Conservation (phyloP, 2,888 invertebrate genomes). For the Phyto melanocephala region DNA sequence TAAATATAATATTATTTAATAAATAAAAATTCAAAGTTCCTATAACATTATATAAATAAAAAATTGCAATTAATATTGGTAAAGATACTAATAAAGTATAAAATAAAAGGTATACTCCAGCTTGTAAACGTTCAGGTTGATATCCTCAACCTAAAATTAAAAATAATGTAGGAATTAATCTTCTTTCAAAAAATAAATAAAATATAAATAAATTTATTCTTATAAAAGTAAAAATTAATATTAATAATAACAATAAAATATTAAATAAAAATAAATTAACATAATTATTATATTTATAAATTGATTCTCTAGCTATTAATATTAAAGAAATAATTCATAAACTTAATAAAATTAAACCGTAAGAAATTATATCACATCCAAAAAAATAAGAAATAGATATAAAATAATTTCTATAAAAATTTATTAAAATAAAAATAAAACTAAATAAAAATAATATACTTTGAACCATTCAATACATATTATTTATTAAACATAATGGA, state of each 20-base stretch:
- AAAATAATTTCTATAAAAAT: slow-evolving; percentile 76
- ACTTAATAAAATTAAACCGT: slow-evolving; percentile 81
- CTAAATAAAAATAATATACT: slow-evolving; percentile 80
- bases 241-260: slow-evolving; percentile 80
- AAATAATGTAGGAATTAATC: slow-evolving; percentile 84
- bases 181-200: slow-evolving; percentile 86
- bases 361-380: slow-evolving; percentile 81
- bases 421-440: slow-evolving; percentile 80
- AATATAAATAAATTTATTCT: slow-evolving; percentile 82
- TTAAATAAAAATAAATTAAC: slow-evolving; percentile 80
- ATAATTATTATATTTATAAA: slow-evolving; percentile 80
- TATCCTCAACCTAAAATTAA: slow-evolving; percentile 85
- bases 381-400: slow-evolving; percentile 72
- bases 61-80: slow-evolving; percentile 77
- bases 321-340: slow-evolving; percentile 83
- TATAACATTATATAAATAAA: slow-evolving; percentile 73
- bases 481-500: slow-evolving; percentile 80
- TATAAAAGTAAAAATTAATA: slow-evolving; percentile 82
- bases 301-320: slow-evolving; percentile 80
- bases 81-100: slow-evolving; percentile 85
- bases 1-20: slow-evolving; percentile 78
- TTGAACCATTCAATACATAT: slow-evolving; percentile 81
- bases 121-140: slow-evolving; percentile 85
- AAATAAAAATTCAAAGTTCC: slow-evolving; percentile 81
- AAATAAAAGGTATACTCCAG: slow-evolving; percentile 84